phyloP scores from a whole-genome alignment of 2,113 vertebrate genomes.

The Hoplias malabaricus region DNA sequence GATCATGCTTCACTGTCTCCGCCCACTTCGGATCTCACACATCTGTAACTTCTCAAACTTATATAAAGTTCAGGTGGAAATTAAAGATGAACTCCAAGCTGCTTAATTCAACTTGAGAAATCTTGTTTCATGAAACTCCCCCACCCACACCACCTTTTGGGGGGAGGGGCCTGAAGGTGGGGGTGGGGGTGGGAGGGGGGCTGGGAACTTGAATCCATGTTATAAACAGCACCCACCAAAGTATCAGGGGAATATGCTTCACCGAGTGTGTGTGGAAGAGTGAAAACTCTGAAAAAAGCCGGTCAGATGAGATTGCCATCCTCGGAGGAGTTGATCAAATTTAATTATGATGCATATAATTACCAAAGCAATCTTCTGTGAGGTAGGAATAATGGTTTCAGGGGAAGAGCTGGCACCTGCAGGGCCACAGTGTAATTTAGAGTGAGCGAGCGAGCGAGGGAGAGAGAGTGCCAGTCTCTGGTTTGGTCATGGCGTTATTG shows the following conservation, averaged over 20 bases:
- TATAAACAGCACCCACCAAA: conserved; percentile 41
- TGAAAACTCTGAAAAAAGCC: conserved; percentile 60
- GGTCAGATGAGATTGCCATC: conserved; percentile 73
- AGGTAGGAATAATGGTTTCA: conserved; percentile 73
- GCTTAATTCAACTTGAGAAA: too few relatives aligned
- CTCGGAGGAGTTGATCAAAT: conserved; percentile 74
- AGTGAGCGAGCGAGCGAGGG: conserved; percentile 57
- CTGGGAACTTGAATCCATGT: too few relatives aligned
- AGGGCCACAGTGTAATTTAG: conserved; percentile 66
- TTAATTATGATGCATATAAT: conserved; percentile 80
- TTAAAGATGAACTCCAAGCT: too few relatives aligned
- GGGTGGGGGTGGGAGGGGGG: too few relatives aligned
- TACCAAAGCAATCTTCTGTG: conserved; percentile 78
- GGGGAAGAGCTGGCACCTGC: conserved; percentile 63
- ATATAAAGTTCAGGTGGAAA: too few relatives aligned
- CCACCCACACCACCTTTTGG: too few relatives aligned
- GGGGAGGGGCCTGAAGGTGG: too few relatives aligned
- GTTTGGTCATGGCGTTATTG: conserved; percentile 35
- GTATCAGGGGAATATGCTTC: conserved; percentile 29
- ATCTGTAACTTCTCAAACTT: too few relatives aligned
- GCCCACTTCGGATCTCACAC: too few relatives aligned
- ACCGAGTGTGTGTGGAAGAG: conserved; percentile 43
- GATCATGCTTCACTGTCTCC: too few relatives aligned
- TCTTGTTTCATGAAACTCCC: too few relatives aligned
- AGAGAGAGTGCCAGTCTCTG: conserved; percentile 6